Percentiles rank a stretch among this genome's conserved stretches.
These are phyloP conservation scores for Frankliniella fusca DNA, from an alignment of 2,888 invertebrate genomes.

Conservation along the genomic window DNA sequence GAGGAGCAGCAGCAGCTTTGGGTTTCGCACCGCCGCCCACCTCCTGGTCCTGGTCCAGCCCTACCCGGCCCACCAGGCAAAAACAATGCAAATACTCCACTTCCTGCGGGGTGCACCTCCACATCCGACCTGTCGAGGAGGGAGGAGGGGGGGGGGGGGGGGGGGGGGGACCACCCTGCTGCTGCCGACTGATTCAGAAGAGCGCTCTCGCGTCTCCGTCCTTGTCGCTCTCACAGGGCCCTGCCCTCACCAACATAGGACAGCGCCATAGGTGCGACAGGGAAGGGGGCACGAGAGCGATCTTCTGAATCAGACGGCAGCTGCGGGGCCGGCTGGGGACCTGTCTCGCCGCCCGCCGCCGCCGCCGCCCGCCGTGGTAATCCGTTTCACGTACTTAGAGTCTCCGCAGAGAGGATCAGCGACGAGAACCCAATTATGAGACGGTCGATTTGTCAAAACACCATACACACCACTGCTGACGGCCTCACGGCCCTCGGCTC, in stretches of 20 bases:
- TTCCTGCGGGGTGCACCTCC: neutral
- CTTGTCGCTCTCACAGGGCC: no score
- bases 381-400: neutral
- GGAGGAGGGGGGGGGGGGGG: no score
- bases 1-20: neutral
- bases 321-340: neutral
- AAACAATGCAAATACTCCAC: conserved; percentile 25
- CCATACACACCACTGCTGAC: no score
- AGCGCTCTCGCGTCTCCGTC: no score
- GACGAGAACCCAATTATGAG: conserved; percentile 6
- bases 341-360: conserved; percentile 39
- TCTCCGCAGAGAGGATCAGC: neutral
- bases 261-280: no score
- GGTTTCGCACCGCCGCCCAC: neutral
- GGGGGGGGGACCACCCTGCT: conserved; percentile 10
- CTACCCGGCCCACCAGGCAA: neutral
- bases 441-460: conserved; percentile 13
- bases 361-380: conserved; percentile 38
- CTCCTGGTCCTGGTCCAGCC: neutral
- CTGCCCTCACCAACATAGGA: no score
- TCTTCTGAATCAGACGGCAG: no score
- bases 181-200: no score
- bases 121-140: neutral
- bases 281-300: no score
- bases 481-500: no score